phyloP scores from a whole-genome alignment of 2,113 vertebrate genomes.

The Gymnogyps californianus region DNA sequence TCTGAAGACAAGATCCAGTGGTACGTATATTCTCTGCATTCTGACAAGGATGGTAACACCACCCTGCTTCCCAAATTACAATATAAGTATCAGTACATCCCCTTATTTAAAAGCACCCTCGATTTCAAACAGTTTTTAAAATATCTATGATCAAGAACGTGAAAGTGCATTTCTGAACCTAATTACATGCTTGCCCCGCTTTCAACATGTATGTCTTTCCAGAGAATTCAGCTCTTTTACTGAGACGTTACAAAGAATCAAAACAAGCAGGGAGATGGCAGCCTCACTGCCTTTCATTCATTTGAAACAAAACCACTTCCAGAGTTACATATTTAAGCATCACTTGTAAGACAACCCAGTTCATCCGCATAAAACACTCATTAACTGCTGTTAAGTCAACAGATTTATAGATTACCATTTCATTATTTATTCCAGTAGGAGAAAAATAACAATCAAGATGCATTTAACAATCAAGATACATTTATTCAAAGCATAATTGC shows the following conservation, averaged over 20 bases:
- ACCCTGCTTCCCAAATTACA: neutral
- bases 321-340: neutral
- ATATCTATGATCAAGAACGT: neutral
- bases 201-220: neutral
- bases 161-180: neutral
- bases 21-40: neutral
- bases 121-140: neutral
- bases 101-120: neutral
- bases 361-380: slow-evolving; percentile 7
- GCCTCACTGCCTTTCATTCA: neutral
- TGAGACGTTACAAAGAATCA: neutral
- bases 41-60: neutral
- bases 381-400: slow-evolving; percentile 39
- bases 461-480: slow-evolving; percentile 42
- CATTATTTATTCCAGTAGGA: slow-evolving; percentile 23
- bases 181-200: neutral
- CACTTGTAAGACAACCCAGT: slow-evolving; percentile 20
- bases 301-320: neutral
- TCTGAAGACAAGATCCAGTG: neutral
- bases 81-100: neutral
- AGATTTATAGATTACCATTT: slow-evolving; percentile 30
- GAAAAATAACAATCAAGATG: slow-evolving; percentile 46
- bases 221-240: neutral
- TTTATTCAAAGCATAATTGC: slow-evolving; percentile 40
- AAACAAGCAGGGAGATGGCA: neutral